phyloP scores from a whole-genome alignment of 2,113 vertebrate genomes.

The Zootoca vivipara region DNA sequence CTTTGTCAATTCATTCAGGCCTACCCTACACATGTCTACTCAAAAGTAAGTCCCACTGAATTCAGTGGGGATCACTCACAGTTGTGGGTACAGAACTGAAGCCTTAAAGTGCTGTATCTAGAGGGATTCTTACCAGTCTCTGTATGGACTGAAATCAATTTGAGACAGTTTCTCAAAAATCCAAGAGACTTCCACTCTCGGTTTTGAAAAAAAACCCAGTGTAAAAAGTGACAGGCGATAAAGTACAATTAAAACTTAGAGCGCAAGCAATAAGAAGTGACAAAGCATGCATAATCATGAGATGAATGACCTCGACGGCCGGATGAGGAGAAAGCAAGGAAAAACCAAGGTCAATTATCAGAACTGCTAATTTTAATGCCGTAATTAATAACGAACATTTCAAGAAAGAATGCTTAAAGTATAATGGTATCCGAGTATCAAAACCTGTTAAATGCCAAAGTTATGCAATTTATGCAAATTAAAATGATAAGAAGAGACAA shows the following conservation, averaged over 20 bases:
- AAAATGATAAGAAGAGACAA: conserved; percentile 83
- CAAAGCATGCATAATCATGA: conserved; percentile 73
- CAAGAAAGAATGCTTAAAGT: conserved; percentile 78
- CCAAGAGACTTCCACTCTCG: conserved; percentile 54
- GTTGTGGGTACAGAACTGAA: too few species aligned
- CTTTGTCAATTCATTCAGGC: too few species aligned
- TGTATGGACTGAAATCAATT: background rate
- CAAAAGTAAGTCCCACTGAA: too few species aligned
- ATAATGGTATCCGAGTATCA: conserved; percentile 79
- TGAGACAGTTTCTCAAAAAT: conserved; percentile 51
- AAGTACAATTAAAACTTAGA: conserved; percentile 74
- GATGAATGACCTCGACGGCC: conserved; percentile 72
- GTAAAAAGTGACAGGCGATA: conserved; percentile 68
- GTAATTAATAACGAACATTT: conserved; percentile 81
- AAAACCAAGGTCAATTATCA: conserved; percentile 81
- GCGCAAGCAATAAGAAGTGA: conserved; percentile 63
- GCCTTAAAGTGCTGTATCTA: background rate
- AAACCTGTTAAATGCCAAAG: conserved; percentile 79
- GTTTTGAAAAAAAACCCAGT: conserved; percentile 49
- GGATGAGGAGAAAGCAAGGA: conserved; percentile 78
- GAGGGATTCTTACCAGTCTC: background rate
- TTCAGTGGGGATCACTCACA: too few species aligned
- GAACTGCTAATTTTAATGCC: conserved; percentile 78
- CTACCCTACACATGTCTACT: too few species aligned
- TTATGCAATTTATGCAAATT: conserved; percentile 84